These are phyloP conservation scores for Chrysotoxum bicinctum DNA, from an alignment of 2,888 invertebrate genomes.

Conservation along the genomic window DNA sequence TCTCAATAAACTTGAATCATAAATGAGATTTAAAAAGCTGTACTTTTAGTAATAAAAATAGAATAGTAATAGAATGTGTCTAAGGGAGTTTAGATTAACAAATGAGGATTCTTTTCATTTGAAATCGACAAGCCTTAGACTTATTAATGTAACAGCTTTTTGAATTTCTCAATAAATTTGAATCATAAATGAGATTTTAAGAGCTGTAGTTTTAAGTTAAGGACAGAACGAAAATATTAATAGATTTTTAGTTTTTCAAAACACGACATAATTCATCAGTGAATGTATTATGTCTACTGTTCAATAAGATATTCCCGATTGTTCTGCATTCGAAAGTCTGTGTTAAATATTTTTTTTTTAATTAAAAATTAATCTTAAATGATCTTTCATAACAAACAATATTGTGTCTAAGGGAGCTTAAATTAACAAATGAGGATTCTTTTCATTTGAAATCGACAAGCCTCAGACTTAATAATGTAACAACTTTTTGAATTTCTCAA, in stretches of 20 bases:
- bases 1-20: neutral
- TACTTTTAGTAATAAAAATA: neutral
- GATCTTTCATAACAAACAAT: too few relatives aligned
- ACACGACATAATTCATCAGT: too few relatives aligned
- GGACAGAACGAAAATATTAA: too few relatives aligned
- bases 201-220: too few relatives aligned
- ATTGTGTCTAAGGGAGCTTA: constrained; percentile 4
- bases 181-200: neutral
- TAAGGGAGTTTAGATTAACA: constrained; percentile 11
- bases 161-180: neutral
- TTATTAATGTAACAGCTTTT: neutral
- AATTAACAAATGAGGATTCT: neutral
- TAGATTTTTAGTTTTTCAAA: too few relatives aligned
- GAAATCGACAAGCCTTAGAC: constrained; percentile 4
- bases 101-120: neutral
- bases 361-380: too few relatives aligned
- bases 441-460: constrained; percentile 10
- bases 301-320: too few relatives aligned
- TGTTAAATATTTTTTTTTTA: too few relatives aligned
- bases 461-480: neutral
- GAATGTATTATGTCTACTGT: too few relatives aligned
- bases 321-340: too few relatives aligned
- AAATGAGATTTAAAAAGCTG: neutral
- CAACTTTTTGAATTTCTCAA: neutral
- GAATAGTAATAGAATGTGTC: too few relatives aligned